A percentile compares a stretch with the other conserved stretches of the same genome.
Evolutionary conservation across 2,888 invertebrate species (phyloP).

Genomic region (Polia nebulosa): DNA sequence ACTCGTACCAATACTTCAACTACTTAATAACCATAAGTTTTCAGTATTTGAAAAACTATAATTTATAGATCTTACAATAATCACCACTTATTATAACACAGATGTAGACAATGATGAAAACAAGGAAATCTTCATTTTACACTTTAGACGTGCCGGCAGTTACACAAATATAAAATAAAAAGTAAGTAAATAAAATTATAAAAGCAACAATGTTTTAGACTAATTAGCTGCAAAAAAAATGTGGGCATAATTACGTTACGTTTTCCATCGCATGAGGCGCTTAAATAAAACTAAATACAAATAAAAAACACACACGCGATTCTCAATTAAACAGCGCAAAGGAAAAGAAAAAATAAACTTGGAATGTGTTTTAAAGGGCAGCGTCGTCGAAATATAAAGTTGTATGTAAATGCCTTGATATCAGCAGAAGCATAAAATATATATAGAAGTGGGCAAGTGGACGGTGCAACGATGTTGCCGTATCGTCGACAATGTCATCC

Average conservation of each 20-base stretch:
- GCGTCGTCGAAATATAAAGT: constrained; percentile 62
- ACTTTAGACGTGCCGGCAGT: not conserved
- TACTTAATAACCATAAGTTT: not conserved
- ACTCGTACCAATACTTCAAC: no score
- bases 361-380: constrained; percentile 62
- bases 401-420: constrained; percentile 73
- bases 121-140: not conserved
- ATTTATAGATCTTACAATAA: not conserved
- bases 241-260: constrained; percentile 30
- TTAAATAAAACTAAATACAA: constrained; percentile 46
- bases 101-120: not conserved
- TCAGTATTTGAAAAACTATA: not conserved
- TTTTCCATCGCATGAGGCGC: constrained; percentile 44
- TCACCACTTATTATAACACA: not conserved
- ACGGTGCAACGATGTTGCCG: constrained; percentile 66
- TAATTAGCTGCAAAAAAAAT: constrained; percentile 42
- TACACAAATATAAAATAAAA: constrained; percentile 4
- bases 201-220: constrained; percentile 26
- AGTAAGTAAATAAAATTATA: not conserved
- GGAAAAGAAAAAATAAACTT: constrained; percentile 29
- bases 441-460: constrained; percentile 56
- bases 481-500: constrained; percentile 72
- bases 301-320: constrained; percentile 45
- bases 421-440: constrained; percentile 74
- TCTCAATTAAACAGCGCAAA: constrained; percentile 57